Conservation (phyloP, 2,113 vertebrate genomes). For the Conger conger region DNA sequence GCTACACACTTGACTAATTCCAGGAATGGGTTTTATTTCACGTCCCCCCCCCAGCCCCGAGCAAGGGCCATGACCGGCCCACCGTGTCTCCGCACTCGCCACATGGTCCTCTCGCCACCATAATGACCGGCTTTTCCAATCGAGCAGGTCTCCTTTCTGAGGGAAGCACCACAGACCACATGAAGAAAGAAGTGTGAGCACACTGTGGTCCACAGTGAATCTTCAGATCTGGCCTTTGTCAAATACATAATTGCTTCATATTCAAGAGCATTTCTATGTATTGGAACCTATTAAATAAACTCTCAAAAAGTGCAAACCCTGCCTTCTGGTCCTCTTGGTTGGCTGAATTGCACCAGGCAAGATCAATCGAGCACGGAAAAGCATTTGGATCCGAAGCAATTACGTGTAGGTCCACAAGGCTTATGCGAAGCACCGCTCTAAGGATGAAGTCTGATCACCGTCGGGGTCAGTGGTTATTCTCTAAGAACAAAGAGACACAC, state of each 20-base stretch:
- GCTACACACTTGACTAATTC: constrained; percentile 31
- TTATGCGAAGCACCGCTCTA: not conserved
- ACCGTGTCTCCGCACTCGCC: not conserved
- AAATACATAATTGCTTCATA: no score
- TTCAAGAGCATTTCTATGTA: no score
- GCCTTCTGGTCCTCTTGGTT: no score
- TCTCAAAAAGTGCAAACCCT: no score
- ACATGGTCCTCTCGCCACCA: not conserved
- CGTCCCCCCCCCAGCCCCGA: constrained; percentile 26
- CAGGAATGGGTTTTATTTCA: constrained; percentile 51
- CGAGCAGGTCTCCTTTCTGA: not conserved
- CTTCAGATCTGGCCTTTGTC: no score
- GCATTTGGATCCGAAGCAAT: no score
- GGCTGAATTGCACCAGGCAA: no score
- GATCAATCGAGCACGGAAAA: no score
- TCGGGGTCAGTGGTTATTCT: not conserved
- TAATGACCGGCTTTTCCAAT: not conserved
- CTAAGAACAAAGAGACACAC: not conserved
- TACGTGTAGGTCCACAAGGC: no score
- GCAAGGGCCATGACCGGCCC: constrained; percentile 17
- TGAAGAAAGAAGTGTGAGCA: not conserved
- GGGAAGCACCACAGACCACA: not conserved
- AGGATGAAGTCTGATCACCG: not conserved
- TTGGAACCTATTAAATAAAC: no score
- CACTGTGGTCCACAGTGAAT: no score